Percentiles rank a stretch among this genome's conserved stretches.
Evolutionary conservation across 2,888 invertebrate species (phyloP).

Genomic region (Harpalus rubripes): DNA sequence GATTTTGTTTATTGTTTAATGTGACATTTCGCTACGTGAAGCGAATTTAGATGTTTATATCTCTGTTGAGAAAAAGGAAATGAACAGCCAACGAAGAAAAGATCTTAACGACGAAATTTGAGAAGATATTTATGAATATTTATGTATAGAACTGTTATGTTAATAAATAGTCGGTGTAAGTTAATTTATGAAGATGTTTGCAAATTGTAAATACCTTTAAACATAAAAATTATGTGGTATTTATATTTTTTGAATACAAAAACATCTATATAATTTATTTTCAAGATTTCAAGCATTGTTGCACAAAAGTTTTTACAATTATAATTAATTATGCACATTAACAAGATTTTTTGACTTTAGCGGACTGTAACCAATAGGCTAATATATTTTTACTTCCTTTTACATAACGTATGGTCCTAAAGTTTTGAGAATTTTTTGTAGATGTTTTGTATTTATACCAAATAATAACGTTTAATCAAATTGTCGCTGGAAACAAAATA

Average conservation of each 20-base stretch:
- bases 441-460: no score
- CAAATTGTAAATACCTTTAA: not conserved
- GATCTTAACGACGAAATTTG: constrained; percentile 24
- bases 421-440: no score
- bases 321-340: not conserved
- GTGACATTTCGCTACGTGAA: constrained; percentile 19
- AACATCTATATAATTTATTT: not conserved
- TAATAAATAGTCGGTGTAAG: constrained; percentile 3
- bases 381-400: no score
- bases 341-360: not conserved
- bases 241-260: not conserved
- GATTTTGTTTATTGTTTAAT: constrained; percentile 48
- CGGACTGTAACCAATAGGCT: not conserved
- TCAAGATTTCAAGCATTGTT: not conserved
- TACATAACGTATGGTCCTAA: no score
- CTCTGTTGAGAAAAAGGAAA: constrained; percentile 8
- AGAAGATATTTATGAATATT: constrained; percentile 17
- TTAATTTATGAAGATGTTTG: constrained; percentile 7
- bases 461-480: no score
- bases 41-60: constrained; percentile 19
- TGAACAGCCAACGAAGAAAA: not conserved
- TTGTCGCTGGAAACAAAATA: no score
- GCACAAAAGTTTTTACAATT: not conserved
- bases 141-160: not conserved
- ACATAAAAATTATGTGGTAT: not conserved